phyloP scores from a whole-genome alignment of 2,888 invertebrate species.

The Aleiodes alternator region DNA sequence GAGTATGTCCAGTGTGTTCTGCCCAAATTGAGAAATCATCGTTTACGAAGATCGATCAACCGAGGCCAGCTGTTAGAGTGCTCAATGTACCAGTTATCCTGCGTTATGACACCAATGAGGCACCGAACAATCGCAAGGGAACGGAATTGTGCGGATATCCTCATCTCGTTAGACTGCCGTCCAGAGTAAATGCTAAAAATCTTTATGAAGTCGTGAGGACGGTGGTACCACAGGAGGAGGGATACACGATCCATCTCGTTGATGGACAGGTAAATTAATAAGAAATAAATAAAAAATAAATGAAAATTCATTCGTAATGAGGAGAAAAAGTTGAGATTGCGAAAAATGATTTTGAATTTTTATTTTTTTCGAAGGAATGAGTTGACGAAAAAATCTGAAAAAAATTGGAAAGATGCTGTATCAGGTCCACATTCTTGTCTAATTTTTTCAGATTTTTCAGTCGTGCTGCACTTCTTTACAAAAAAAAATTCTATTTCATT shows the following conservation, averaged over 20 bases:
- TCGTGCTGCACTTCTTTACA: no score
- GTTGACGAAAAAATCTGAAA: no score
- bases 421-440: no score
- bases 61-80: conserved; percentile 73
- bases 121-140: conserved; percentile 75
- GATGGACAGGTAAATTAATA: conserved; percentile 77
- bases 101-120: conserved; percentile 76
- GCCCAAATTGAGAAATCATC: conserved; percentile 65
- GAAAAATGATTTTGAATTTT: not conserved
- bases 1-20: conserved; percentile 67
- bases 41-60: conserved; percentile 70
- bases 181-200: conserved; percentile 76
- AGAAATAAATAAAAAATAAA: no score
- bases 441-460: no score
- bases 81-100: conserved; percentile 78
- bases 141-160: conserved; percentile 78
- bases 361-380: no score
- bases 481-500: no score
- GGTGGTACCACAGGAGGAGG: conserved; percentile 75
- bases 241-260: conserved; percentile 77
- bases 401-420: no score
- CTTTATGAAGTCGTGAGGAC: conserved; percentile 76
- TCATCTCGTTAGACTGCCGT: conserved; percentile 77
- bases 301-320: no score
- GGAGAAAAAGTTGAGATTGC: no score